phyloP scores from a whole-genome alignment of 2,888 invertebrate genomes.

The Tiliacea citrago region DNA sequence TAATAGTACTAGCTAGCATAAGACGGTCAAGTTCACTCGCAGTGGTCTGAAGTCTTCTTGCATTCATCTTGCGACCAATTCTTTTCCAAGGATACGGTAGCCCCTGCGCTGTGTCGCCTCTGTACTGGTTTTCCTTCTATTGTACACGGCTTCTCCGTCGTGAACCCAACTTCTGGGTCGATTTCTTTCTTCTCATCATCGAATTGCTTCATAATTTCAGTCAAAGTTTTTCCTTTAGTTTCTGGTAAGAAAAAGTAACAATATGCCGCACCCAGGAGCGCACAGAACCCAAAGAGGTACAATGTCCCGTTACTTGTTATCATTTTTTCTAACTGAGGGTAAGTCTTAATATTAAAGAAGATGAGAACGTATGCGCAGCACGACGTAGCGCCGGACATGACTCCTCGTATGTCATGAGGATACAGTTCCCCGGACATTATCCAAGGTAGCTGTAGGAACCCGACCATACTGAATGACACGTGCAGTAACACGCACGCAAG shows the following conservation, averaged over 20 bases:
- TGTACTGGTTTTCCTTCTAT: slow-evolving; percentile 80
- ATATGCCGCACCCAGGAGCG: slow-evolving; percentile 91
- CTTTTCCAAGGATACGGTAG: slow-evolving; percentile 84
- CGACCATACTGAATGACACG: slow-evolving; percentile 94
- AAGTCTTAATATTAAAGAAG: slow-evolving; percentile 93
- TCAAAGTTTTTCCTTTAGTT: slow-evolving; percentile 92
- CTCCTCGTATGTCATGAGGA: slow-evolving; percentile 92
- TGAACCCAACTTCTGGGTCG: slow-evolving; percentile 81
- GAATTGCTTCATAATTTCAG: slow-evolving; percentile 92
- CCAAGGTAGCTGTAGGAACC: slow-evolving; percentile 94
- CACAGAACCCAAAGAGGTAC: slow-evolving; percentile 91
- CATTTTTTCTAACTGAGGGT: slow-evolving; percentile 91
- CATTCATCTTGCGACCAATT: slow-evolving; percentile 78
- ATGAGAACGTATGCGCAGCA: slow-evolving; percentile 93
- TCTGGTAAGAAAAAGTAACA: slow-evolving; percentile 92
- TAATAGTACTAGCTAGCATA: slow-evolving; percentile 70
- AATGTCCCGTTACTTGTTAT: slow-evolving; percentile 92
- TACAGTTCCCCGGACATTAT: slow-evolving; percentile 94
- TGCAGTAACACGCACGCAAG: slow-evolving; percentile 92
- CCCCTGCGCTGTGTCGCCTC: slow-evolving; percentile 85
- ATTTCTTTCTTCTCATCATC: slow-evolving; percentile 84
- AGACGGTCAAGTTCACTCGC: slow-evolving; percentile 63
- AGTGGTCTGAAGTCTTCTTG: slow-evolving; percentile 67
- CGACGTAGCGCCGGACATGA: slow-evolving; percentile 93
- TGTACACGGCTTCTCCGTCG: slow-evolving; percentile 72